Conservation (phyloP, 2,888 invertebrate species). For the Dicranocentrus wangi region DNA sequence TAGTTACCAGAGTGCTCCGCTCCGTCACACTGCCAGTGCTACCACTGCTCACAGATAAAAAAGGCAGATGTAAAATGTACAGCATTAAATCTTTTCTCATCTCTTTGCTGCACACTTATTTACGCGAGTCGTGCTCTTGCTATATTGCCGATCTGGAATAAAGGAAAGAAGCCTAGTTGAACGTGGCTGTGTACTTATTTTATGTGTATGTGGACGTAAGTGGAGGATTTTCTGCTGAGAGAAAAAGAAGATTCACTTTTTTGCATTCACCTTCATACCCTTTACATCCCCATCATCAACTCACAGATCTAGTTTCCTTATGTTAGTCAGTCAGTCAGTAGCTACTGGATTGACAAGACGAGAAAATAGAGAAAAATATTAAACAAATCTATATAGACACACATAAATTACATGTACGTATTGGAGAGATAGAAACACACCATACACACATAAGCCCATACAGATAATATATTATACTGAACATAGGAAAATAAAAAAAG, state of each 20-base stretch:
- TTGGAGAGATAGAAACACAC: background rate
- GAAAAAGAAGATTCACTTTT: conserved; percentile 51
- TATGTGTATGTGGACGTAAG: no score
- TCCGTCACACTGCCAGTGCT: background rate
- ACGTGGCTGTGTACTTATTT: no score
- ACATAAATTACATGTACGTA: background rate
- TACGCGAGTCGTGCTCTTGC: no score
- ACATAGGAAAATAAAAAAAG: background rate
- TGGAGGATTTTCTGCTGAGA: conserved; percentile 7
- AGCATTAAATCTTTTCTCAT: no score
- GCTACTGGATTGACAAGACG: conserved; percentile 59
- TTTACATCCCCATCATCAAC: background rate
- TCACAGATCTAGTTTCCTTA: background rate
- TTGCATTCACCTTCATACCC: conserved; percentile 26
- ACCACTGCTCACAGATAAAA: no score
- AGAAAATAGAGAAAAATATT: conserved; percentile 15
- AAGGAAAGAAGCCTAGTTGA: no score
- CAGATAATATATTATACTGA: no score
- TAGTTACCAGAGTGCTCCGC: conserved; percentile 2
- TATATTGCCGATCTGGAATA: no score
- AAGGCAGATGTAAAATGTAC: no score
- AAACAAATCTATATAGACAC: background rate
- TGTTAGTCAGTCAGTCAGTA: conserved; percentile 54
- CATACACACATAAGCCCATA: no score
- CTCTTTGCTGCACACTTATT: no score